phyloP scores from a whole-genome alignment of 2,797 vertebrate species.

The Hephaestus fuliginosus region DNA sequence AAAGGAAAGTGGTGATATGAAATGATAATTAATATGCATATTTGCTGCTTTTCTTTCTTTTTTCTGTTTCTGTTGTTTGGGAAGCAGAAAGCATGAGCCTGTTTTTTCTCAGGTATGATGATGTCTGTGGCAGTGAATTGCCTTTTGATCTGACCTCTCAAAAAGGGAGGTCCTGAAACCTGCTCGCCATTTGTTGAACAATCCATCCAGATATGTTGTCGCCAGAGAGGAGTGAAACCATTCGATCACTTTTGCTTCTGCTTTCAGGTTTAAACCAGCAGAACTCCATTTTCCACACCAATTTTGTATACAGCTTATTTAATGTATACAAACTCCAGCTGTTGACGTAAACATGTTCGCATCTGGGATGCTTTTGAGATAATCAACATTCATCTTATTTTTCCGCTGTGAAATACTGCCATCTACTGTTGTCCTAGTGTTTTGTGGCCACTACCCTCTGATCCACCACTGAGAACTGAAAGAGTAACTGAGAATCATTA shows the following conservation, averaged over 20 bases:
- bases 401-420: slow-evolving; percentile 45
- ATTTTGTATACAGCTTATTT: background rate
- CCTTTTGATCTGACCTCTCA: background rate
- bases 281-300: too few species aligned
- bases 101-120: background rate
- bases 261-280: background rate
- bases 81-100: background rate
- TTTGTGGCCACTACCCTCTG: background rate
- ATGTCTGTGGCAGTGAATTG: background rate
- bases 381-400: too few species aligned
- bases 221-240: slow-evolving; percentile 2
- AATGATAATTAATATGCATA: background rate
- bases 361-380: background rate
- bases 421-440: slow-evolving; percentile 37
- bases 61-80: background rate
- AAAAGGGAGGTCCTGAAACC: background rate
- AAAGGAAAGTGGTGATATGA: background rate
- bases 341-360: background rate
- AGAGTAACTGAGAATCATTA: background rate
- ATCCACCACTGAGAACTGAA: background rate
- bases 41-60: background rate
- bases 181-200: slow-evolving; percentile 2
- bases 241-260: background rate
- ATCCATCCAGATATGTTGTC: slow-evolving; percentile 8
- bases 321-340: background rate